Evolutionary conservation across 2,888 invertebrate genomes (phyloP), one percentile per base, ranked within the genome.

Genomic region (Andrena bucephala): DNA sequence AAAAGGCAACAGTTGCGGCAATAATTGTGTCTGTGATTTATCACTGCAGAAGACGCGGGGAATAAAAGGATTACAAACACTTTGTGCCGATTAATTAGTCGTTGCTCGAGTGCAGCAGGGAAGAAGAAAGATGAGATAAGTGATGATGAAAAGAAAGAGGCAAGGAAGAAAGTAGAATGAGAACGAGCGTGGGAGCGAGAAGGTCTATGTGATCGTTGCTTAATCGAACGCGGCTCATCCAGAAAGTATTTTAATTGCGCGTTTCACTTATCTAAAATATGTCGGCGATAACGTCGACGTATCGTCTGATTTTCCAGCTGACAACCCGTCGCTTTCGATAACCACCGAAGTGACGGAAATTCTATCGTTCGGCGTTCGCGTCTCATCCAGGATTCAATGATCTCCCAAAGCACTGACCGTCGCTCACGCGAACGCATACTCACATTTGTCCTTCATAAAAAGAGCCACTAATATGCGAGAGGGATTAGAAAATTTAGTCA

Each of bases 191-290:
- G 73, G 57, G 74, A 72, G 52, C 31, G 54, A 66, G 65, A 54
- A 29, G 33, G 76, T 52, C 72, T 66, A 62, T 62, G 27, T 50
- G 74, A 52, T 54, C 70, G 81, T 87, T 87, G 84, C 75, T 85
- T 90, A 89, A 92, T 92, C 87, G 86, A 85, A 86, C 81, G 86
- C 80, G 78, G 84, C 90, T 91, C 90, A 92, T 92, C 88, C 88
- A 82, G 85, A 89, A 91, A 91, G 90, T 87, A 93, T 93, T 93
- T 93, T 92, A 93, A 93, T 93, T 92, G 90, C 91, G 88, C 88
- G 87, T 87, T 87, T 77, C 79, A 83, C 90, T 93, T 93, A 93
- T 93, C 93, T 91, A 80, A 91, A 92, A 92, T 91, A 92, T 92
- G 89, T 85, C 81, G 83, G 80, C 87, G 92, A 42, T 93, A 93